Evolutionary conservation across 2,797 vertebrate genomes (phyloP).

Genomic region (Rhinogobio ventralis): DNA sequence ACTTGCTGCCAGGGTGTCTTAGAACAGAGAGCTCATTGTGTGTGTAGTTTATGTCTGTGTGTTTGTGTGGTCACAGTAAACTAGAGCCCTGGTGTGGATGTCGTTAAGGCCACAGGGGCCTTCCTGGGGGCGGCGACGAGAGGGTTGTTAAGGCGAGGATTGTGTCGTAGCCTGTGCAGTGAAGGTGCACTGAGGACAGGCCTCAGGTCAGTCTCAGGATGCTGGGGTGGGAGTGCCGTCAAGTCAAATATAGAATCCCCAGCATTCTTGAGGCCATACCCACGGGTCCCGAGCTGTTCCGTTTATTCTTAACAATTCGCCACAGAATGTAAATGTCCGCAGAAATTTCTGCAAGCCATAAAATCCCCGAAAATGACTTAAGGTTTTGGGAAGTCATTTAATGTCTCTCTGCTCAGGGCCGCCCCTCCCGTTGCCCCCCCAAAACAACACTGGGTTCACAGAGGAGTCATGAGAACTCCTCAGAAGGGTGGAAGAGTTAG

Average conservation of each 20-base stretch:
- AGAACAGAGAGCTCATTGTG: slow-evolving; percentile 53
- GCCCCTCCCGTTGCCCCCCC: slow-evolving; percentile 68
- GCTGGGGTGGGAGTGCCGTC: slow-evolving; percentile 76
- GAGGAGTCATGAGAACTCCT: slow-evolving; percentile 79
- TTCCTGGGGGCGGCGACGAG: slow-evolving; percentile 31
- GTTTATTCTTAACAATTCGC: slow-evolving; percentile 84
- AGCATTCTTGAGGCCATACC: slow-evolving; percentile 82
- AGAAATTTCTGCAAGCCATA: slow-evolving; percentile 82
- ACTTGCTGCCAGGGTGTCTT: slow-evolving; percentile 54
- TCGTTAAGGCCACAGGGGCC: slow-evolving; percentile 43
- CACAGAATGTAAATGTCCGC: slow-evolving; percentile 84
- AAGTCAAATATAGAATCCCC: slow-evolving; percentile 81
- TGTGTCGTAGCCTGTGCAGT: slow-evolving; percentile 58
- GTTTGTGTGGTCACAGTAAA: slow-evolving; percentile 48
- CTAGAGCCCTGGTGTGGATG: slow-evolving; percentile 24
- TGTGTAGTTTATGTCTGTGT: slow-evolving; percentile 44
- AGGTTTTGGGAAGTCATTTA: slow-evolving; percentile 82
- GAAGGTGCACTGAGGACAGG: slow-evolving; percentile 78
- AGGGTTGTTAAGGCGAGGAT: slow-evolving; percentile 43
- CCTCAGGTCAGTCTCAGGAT: slow-evolving; percentile 74
- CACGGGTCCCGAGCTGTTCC: slow-evolving; percentile 77
- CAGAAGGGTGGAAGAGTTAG: slow-evolving; percentile 72
- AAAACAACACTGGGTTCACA: slow-evolving; percentile 77
- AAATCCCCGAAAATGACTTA: slow-evolving; percentile 83
- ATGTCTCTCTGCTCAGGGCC: slow-evolving; percentile 67